phyloP scores from a whole-genome alignment of 2,113 vertebrate species.

The Naja naja region DNA sequence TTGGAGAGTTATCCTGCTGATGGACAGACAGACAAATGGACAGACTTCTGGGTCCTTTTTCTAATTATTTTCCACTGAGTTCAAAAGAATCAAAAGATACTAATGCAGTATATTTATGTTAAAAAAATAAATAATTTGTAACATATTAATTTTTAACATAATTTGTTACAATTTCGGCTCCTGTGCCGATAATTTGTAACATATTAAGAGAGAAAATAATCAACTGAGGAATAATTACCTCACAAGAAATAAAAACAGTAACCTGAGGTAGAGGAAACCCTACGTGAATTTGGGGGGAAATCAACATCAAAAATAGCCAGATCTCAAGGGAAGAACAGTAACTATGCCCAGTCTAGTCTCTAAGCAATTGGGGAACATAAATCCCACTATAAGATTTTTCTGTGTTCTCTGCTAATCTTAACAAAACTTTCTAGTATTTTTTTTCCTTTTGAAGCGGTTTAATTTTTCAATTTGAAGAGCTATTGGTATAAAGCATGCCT shows the following conservation, averaged over 20 bases:
- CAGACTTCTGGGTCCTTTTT: neutral
- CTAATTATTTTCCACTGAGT: neutral
- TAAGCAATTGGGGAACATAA: neutral
- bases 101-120: neutral
- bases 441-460: slow-evolving; percentile 20
- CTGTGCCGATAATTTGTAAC: neutral
- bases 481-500: slow-evolving; percentile 69
- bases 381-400: slow-evolving; percentile 20
- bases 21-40: neutral
- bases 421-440: neutral
- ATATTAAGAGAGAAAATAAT: neutral
- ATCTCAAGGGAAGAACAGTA: neutral
- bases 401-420: slow-evolving; percentile 31
- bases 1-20: neutral
- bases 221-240: neutral
- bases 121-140: neutral
- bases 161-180: too few species aligned
- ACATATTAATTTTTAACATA: too few species aligned
- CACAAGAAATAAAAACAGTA: neutral
- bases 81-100: neutral
- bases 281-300: neutral
- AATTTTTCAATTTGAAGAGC: slow-evolving; percentile 73
- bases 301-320: neutral
- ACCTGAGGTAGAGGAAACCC: neutral
- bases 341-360: neutral